phyloP scores from a whole-genome alignment of 1,140 invertebrate genomes.

The Anoplolepis gracilipes region DNA sequence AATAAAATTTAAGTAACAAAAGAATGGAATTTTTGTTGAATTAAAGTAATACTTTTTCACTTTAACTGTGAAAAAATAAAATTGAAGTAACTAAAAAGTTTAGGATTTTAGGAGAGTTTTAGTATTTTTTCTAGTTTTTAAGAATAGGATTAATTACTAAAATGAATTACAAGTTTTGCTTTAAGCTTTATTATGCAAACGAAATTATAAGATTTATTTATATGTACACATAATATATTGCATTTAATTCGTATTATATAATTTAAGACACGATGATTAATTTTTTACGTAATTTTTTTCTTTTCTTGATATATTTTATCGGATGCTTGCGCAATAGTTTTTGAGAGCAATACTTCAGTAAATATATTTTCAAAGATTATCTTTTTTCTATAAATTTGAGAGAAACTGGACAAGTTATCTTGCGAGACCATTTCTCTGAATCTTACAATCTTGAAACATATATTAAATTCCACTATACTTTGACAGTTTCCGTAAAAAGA shows the following conservation, averaged over 20 bases:
- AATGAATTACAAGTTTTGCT: neutral
- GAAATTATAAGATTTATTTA: constrained; percentile 22
- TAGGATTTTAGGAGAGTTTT: too few relatives aligned
- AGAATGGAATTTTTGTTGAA: too few relatives aligned
- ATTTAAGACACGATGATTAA: constrained; percentile 1
- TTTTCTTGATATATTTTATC: neutral
- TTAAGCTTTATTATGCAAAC: constrained; percentile 39
- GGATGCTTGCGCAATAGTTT: neutral
- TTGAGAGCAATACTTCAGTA: neutral
- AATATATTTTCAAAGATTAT: neutral
- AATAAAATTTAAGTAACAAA: too few relatives aligned
- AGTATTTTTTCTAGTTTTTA: neutral
- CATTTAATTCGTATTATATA: neutral
- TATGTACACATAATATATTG: constrained; percentile 45
- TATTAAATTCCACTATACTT: constrained; percentile 4
- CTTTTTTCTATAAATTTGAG: neutral
- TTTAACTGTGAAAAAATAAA: too few relatives aligned
- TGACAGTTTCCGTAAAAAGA: neutral
- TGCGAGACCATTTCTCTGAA: neutral
- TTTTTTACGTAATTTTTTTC: neutral
- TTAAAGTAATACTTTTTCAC: too few relatives aligned
- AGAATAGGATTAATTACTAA: neutral
- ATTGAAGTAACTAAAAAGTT: neutral
- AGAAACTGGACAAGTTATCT: neutral
- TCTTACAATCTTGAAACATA: neutral